Evolutionary conservation across 2,113 vertebrate species (phyloP).

Genomic region (Macquaria australasica): DNA sequence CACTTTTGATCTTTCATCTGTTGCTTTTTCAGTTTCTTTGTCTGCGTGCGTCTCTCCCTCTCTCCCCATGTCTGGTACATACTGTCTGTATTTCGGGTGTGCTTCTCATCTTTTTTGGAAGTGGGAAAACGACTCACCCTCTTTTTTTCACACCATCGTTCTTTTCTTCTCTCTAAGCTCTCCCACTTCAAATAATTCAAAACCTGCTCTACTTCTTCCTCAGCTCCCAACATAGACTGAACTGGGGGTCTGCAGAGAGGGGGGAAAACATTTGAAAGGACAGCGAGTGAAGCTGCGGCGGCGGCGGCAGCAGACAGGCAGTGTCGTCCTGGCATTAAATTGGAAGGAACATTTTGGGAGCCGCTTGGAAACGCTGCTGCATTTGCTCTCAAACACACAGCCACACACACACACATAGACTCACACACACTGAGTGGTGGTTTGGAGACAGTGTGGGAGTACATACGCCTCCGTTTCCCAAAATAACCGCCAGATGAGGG

Average conservation of each 20-base stretch:
- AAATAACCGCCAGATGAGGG: slow-evolving; percentile 79
- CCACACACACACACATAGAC: not conserved
- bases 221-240: slow-evolving; percentile 10
- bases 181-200: slow-evolving; percentile 37
- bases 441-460: slow-evolving; percentile 76
- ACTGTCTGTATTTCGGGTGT: slow-evolving; percentile 16
- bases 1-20: slow-evolving; percentile 30
- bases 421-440: slow-evolving; percentile 69
- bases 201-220: slow-evolving; percentile 27
- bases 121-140: slow-evolving; percentile 11
- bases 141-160: slow-evolving; percentile 4
- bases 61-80: slow-evolving; percentile 6
- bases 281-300: slow-evolving; percentile 29
- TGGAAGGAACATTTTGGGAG: slow-evolving; percentile 62
- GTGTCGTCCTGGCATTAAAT: slow-evolving; percentile 56
- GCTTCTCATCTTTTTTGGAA: slow-evolving; percentile 33
- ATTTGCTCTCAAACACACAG: slow-evolving; percentile 46
- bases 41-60: not conserved
- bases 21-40: slow-evolving; percentile 24
- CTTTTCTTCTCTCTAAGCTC: slow-evolving; percentile 12
- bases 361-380: slow-evolving; percentile 43
- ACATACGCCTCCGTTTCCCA: slow-evolving; percentile 69
- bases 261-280: slow-evolving; percentile 41
- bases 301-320: slow-evolving; percentile 22
- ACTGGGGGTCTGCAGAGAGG: slow-evolving; percentile 17